A percentile compares a stretch with the other conserved stretches of the same genome.
Evolutionary conservation across 2,888 invertebrate species (phyloP).

Genomic region (Anaspis maculata): DNA sequence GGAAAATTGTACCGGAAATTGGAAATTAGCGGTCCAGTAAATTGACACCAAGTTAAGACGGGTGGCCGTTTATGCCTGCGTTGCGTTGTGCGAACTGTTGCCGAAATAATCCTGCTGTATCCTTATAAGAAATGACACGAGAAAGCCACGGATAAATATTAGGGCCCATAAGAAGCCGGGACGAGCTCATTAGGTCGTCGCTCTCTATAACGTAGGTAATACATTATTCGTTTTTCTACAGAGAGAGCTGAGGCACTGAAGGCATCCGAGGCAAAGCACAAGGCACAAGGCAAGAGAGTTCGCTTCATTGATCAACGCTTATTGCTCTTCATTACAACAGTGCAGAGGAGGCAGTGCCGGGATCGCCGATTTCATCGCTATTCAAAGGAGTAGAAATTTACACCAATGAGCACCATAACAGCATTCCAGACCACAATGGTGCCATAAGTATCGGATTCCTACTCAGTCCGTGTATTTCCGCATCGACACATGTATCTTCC

Average conservation of each 20-base stretch:
- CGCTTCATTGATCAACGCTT: constrained; percentile 20
- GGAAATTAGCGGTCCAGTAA: no score
- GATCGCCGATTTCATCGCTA: constrained; percentile 20
- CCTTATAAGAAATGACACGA: no score
- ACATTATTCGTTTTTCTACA: constrained; percentile 18
- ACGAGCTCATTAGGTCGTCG: constrained; percentile 23
- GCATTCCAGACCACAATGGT: constrained; percentile 27
- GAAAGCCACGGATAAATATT: constrained; percentile 14
- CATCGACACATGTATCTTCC: constrained; percentile 38
- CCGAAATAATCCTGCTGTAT: constrained; percentile 4
- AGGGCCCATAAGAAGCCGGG: constrained; percentile 18
- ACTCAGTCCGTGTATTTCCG: constrained; percentile 31
- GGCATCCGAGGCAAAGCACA: no score
- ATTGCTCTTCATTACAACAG: constrained; percentile 19
- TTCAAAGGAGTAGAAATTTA: constrained; percentile 19
- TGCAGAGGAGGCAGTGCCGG: constrained; percentile 5
- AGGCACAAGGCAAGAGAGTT: constrained; percentile 11
- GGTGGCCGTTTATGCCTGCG: no score
- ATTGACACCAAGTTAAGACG: no score
- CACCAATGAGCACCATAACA: constrained; percentile 19
- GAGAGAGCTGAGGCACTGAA: no score
- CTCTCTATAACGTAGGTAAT: constrained; percentile 17
- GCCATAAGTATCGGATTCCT: constrained; percentile 32
- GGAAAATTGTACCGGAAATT: no score
- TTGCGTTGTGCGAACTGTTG: no score